These are phyloP conservation scores for Mastomys natalensis DNA, from an alignment of 2,113 vertebrate species.

Conservation along the genomic window DNA sequence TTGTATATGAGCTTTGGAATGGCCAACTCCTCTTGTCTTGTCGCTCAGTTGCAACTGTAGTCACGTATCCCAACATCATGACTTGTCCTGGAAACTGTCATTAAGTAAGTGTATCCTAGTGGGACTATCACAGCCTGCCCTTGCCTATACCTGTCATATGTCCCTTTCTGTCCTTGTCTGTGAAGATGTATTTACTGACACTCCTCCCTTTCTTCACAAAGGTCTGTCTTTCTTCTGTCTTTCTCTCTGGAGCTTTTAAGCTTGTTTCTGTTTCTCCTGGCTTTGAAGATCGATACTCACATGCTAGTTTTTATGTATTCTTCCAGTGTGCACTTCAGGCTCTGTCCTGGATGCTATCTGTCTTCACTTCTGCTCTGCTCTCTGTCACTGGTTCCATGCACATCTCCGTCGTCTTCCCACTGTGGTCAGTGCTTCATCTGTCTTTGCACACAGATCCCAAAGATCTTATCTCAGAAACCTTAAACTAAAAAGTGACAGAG, in stretches of 20 bases:
- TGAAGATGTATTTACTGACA: not conserved
- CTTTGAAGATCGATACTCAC: not conserved
- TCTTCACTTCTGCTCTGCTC: not conserved
- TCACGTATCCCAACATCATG: too few relatives aligned
- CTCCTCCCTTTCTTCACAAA: not conserved
- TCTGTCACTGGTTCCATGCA: not conserved
- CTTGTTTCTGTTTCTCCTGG: not conserved
- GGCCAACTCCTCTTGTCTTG: not conserved
- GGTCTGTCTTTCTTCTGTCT: not conserved
- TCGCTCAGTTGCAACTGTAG: not conserved
- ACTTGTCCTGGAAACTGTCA: not conserved
- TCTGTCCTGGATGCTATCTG: not conserved
- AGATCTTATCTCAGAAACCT: not conserved
- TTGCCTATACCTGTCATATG: not conserved
- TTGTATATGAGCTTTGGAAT: not conserved
- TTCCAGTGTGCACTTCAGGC: not conserved
- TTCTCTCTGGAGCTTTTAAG: not conserved
- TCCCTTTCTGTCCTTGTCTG: not conserved
- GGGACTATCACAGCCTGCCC: not conserved
- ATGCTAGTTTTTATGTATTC: not conserved
- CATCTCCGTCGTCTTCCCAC: not conserved
- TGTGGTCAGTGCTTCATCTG: not conserved
- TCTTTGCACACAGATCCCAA: not conserved
- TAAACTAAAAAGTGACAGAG: too few relatives aligned
- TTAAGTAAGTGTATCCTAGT: not conserved